Evolutionary conservation across 2,113 vertebrate genomes (phyloP), one percentile per base, ranked within the genome.

Genomic region (Tragelaphus buxtoni): DNA sequence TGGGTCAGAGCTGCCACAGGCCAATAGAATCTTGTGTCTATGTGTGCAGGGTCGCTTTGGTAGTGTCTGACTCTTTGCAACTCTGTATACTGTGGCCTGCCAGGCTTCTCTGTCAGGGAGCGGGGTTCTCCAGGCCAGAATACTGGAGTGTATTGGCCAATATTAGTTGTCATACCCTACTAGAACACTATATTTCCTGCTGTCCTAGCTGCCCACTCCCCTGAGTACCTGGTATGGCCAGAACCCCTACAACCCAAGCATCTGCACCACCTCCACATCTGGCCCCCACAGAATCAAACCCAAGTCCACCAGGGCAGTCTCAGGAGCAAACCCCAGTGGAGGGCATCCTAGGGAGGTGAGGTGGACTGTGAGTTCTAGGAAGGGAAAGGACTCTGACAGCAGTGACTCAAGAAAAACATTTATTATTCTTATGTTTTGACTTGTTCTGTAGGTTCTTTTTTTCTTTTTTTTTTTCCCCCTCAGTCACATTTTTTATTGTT

Each of bases 11-110:
- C 63, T 69, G 63, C n/a, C 63, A 35, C n/a, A 69, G 63, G 63
- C 63, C 63, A 35, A 69, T 20, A 69, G 32, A 35, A 35, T 69
- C 63, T 69, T 35, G 63, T 0, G 0, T 35, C 63, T 69, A 5
- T 35, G 18, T 2, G 0, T 35, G n/a, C n/a, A 69, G n/a, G 18
- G n/a, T 69, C 0, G 9, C n/a, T 69, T 69, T 20, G n/a, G 17
- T 35, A 35, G 63, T 69, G 63, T 69, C 63, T 69, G 9, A 69
- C 17, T 69, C 63, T 69, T 69, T 69, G n/a, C 9, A 35, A 22
- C 17, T n/a, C 63, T 35, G 17, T 35, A 10, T 20, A 35, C 63
- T 20, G n/a, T 35, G n/a, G 18, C n/a, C 9, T 10, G 63, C 63
- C 4, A 69, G 63, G n/a, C 63, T 35, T 69, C n/a, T 35, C 63